Base-by-base conservation (phyloP, 2,797 vertebrate species). In the Channa striata region DNA sequence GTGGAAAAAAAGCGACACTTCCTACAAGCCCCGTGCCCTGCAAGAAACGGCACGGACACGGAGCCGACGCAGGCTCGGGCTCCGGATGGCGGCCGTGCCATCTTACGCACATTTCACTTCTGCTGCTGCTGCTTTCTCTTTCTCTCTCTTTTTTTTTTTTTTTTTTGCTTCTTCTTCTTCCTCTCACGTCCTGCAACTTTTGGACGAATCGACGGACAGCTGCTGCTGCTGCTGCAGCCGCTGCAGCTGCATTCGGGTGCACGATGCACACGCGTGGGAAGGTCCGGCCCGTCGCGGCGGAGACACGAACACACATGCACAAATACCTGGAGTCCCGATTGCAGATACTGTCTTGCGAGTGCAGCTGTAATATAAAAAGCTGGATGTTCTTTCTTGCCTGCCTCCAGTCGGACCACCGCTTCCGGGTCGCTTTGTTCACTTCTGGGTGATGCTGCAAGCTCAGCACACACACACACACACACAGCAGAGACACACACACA, bases 401-500 rank as follows among this genome's bases (percentile, higher is more conserved):
- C 93, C 91, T 95, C 92, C 92, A 82, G 85, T 90, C 89, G 86
- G 78, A 91, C 84, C 94, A 95, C 76, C 92, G 94, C 95, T 96
- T 97, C 96, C 96, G 96, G 96, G 95, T 97, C 96, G 95, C 93
- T 94, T 94, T 92, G 94, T 96, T 97, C 95, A 96, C 96, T 97
- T 97, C 96, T 97, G 96, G 96, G 95, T 95, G 91, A 92, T 85
- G 91, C 91, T 93, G 91, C 87, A 64, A 78, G 77, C 87, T 89
- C 67, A 44, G 43, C 14, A 25, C 66, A 40, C 33, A 54, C 49
- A 61, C 25, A 34, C 36, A 43, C 10, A 34, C 48, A 34, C 8
- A 14, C n/a, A n/a, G n/a, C n/a, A n/a, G n/a, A n/a, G n/a, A 34
- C 48, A 34, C 8, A 14, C 14, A 25, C 66, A 40, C 33, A 54